Evolutionary conservation across 92 coral and sea anemone genomes (phyloP).

Genomic region (Bergia puertoricense): DNA sequence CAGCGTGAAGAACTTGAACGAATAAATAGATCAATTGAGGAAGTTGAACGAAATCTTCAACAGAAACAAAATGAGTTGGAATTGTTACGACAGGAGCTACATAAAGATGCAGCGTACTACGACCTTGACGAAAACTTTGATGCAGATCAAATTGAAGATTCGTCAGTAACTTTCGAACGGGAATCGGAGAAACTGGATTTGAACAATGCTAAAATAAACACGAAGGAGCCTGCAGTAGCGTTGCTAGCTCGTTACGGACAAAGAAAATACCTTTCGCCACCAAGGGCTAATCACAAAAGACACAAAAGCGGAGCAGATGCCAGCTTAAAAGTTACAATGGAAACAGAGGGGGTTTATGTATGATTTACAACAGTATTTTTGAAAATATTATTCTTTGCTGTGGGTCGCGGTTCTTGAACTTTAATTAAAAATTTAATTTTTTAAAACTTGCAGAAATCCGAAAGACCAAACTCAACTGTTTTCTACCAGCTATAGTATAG

Average conservation of each 20-base stretch:
- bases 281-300: conserved; percentile 13
- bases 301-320: not conserved
- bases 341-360: conserved; percentile 24
- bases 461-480: not conserved
- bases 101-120: conserved; percentile 41
- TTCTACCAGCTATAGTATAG: too few relatives aligned
- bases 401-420: not conserved
- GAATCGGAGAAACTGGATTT: not conserved
- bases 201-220: conserved; percentile 20
- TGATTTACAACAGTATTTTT: not conserved
- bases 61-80: conserved; percentile 45
- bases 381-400: not conserved
- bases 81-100: conserved; percentile 48
- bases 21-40: conserved; percentile 57
- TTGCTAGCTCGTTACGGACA: conserved; percentile 39
- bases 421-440: not conserved
- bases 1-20: conserved; percentile 60
- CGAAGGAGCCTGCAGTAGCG: not conserved
- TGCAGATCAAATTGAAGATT: conserved; percentile 40
- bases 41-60: conserved; percentile 47
- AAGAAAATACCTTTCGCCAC: conserved; percentile 21
- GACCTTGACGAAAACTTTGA: conserved; percentile 69
- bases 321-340: not conserved
- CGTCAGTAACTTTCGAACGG: not conserved
- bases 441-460: not conserved